phyloP scores from a whole-genome alignment of 37 sponge, comb jelly and placozoan genomes.

The Cliona cf. orientalis region DNA sequence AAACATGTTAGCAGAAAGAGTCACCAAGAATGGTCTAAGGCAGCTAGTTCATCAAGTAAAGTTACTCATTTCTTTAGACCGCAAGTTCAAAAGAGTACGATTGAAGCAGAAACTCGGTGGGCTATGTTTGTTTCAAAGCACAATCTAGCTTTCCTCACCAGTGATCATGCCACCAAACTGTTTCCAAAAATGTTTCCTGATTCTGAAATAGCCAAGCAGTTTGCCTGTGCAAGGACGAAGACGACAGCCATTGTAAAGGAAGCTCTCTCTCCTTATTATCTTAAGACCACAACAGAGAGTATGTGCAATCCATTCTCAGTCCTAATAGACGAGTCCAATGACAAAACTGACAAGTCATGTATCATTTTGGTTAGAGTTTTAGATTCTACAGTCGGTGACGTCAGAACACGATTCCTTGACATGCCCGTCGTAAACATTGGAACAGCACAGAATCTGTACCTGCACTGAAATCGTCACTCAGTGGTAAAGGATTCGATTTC shows the following conservation, averaged over 20 bases:
- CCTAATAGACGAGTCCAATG: slow-evolving; percentile 47
- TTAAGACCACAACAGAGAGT: too few relatives aligned
- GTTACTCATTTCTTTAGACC: slow-evolving; percentile 13
- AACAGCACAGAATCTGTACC: slow-evolving; percentile 41
- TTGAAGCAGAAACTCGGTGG: slow-evolving; percentile 41
- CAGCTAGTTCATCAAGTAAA: slow-evolving; percentile 20
- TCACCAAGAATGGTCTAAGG: slow-evolving; percentile 19
- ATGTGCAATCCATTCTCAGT: slow-evolving; percentile 1
- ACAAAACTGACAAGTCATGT: slow-evolving; percentile 51
- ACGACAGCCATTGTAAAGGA: slow-evolving; percentile 32
- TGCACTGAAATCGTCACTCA: slow-evolving; percentile 43
- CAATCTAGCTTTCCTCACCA: slow-evolving; percentile 35
- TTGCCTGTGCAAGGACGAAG: slow-evolving; percentile 48
- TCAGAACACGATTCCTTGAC: slow-evolving; percentile 42
- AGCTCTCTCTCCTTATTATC: slow-evolving; percentile 22
- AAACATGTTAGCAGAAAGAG: slow-evolving; percentile 24
- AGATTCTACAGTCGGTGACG: slow-evolving; percentile 7
- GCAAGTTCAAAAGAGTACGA: neutral
- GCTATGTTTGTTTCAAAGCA: slow-evolving; percentile 38
- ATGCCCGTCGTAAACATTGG: slow-evolving; percentile 60
- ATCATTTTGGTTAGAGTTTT: neutral
- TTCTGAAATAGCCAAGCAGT: slow-evolving; percentile 34
- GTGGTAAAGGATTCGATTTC: slow-evolving; percentile 28
- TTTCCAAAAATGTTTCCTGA: slow-evolving; percentile 40
- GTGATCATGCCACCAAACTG: slow-evolving; percentile 55